A percentile compares a stretch with the other conserved stretches of the same genome.
Evolutionary conservation across 2,888 invertebrate species (phyloP).

Genomic region (Andrena bucephala): DNA sequence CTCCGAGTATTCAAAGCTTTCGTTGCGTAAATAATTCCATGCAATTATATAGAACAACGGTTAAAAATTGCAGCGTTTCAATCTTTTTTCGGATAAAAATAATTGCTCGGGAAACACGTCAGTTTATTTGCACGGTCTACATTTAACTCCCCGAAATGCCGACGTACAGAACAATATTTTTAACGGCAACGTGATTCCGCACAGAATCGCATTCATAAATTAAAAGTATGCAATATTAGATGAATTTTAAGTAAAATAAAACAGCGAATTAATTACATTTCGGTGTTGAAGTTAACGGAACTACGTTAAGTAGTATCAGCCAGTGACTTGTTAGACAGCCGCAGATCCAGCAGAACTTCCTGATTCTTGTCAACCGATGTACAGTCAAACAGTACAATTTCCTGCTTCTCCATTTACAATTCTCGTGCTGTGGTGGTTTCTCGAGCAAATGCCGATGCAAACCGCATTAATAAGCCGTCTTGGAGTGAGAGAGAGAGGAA

Average conservation of each 20-base stretch:
- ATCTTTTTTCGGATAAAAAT: background rate
- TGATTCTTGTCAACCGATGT: background rate
- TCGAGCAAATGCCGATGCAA: background rate
- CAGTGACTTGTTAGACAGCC: background rate
- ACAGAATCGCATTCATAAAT: background rate
- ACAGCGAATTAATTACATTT: background rate
- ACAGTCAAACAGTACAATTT: background rate
- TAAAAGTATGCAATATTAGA: background rate
- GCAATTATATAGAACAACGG: constrained; percentile 21
- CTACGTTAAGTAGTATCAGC: too few relatives aligned
- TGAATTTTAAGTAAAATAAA: background rate
- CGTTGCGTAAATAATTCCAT: constrained; percentile 18
- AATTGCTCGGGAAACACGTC: background rate
- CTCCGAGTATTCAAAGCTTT: background rate
- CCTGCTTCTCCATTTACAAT: background rate
- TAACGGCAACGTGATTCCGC: background rate
- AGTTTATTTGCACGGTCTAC: background rate
- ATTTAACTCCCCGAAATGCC: background rate
- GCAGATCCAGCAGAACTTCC: background rate
- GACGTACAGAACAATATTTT: background rate
- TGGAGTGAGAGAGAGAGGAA: background rate
- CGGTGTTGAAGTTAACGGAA: background rate
- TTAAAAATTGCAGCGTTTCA: constrained; percentile 5
- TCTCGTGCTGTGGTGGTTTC: background rate
- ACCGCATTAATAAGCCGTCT: constrained; percentile 15